These are phyloP conservation scores for Myathropa florea DNA, from an alignment of 2,888 invertebrate genomes.

Conservation along the genomic window DNA sequence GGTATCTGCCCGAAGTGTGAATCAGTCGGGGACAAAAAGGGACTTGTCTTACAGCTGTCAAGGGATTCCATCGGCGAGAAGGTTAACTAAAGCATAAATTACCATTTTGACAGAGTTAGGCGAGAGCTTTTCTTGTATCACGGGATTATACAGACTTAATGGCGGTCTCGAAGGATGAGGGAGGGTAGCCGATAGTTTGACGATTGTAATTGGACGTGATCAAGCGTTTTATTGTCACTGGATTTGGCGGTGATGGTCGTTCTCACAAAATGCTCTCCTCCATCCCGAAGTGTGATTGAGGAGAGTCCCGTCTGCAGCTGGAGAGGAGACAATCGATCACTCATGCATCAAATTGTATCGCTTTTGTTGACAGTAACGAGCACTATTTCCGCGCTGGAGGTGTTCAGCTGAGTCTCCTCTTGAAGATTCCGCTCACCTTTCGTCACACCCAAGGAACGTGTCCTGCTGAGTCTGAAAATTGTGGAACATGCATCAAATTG, in stretches of 20 bases:
- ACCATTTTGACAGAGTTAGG: constrained; percentile 40
- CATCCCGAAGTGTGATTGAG: too few species aligned
- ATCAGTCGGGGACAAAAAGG: not conserved
- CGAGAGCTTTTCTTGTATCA: constrained; percentile 5
- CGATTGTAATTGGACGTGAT: constrained; percentile 30
- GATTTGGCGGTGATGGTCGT: constrained; percentile 5
- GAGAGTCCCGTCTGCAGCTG: too few species aligned
- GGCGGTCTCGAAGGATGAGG: not conserved
- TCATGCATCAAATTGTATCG: constrained; percentile 42
- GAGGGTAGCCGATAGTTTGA: not conserved
- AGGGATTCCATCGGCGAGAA: constrained; percentile 22
- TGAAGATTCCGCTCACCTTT: not conserved
- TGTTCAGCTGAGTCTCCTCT: too few species aligned
- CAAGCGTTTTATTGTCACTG: constrained; percentile 21
- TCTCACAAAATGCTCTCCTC: not conserved
- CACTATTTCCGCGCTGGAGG: not conserved
- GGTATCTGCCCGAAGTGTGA: not conserved
- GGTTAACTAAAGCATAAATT: constrained; percentile 50
- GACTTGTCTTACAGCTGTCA: constrained; percentile 21
- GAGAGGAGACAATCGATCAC: constrained; percentile 27
- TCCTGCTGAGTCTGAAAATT: not conserved
- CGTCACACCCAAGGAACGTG: not conserved
- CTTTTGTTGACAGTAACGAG: not conserved
- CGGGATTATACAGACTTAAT: constrained; percentile 29
- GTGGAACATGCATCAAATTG: too few species aligned